Evolutionary conservation across 2,113 vertebrate genomes (phyloP).

Genomic region (Ovis canadensis): DNA sequence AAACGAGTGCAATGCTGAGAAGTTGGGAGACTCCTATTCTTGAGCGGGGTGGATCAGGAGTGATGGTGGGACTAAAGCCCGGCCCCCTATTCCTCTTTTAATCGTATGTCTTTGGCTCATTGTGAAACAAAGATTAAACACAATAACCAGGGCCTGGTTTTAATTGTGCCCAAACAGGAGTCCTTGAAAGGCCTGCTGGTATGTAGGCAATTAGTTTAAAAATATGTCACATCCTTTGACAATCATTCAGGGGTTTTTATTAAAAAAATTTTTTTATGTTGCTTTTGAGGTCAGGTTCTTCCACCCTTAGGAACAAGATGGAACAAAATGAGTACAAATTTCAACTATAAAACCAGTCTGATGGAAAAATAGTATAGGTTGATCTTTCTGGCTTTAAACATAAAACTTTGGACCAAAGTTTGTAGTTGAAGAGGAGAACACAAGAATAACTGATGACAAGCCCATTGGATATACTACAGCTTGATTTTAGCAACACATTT

Average conservation of each 20-base stretch:
- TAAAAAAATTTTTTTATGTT: not conserved
- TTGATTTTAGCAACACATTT: conserved; percentile 1
- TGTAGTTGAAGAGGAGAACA: not conserved
- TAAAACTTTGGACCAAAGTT: not conserved
- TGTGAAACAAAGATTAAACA: conserved; percentile 33
- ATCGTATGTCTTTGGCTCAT: not conserved
- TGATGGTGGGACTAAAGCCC: not conserved
- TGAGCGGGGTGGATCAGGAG: not conserved
- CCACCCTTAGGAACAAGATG: not conserved
- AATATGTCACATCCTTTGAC: not conserved
- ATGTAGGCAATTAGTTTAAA: not conserved
- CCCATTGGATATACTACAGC: not conserved
- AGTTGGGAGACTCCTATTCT: not conserved
- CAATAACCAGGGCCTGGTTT: conserved; percentile 8
- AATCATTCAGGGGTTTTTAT: conserved; percentile 15
- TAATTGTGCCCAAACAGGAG: not conserved
- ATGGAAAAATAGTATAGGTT: not conserved
- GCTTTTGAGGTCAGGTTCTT: not conserved
- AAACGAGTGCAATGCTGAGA: not conserved
- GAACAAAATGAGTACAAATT: not conserved
- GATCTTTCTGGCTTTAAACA: not conserved
- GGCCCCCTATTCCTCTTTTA: not conserved
- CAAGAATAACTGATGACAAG: not conserved
- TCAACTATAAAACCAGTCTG: not conserved
- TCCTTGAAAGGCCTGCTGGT: conserved; percentile 11